phyloP scores from a whole-genome alignment of 2,797 vertebrate species.

The Gallirallus australis region DNA sequence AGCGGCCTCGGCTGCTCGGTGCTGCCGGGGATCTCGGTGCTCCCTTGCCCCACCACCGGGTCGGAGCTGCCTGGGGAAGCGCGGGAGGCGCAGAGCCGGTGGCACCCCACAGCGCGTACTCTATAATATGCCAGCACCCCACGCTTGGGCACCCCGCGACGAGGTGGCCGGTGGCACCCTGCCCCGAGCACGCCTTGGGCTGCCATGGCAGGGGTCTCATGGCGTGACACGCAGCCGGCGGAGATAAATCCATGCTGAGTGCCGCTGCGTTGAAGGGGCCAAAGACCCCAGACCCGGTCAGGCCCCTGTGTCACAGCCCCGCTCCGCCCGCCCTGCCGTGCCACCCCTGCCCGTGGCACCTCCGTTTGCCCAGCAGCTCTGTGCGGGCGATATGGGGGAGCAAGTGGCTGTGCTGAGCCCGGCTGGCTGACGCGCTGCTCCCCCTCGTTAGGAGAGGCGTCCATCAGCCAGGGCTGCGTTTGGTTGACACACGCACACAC shows the following conservation, averaged over 20 bases:
- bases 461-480: neutral
- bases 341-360: neutral
- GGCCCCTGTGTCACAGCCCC: neutral
- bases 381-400: neutral
- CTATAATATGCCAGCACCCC: neutral
- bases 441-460: neutral
- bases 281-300: neutral
- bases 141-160: neutral
- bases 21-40: neutral
- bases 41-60: neutral
- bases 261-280: neutral
- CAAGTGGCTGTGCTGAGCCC: neutral
- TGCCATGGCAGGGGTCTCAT: neutral
- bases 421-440: neutral
- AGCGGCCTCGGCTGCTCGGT: neutral
- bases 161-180: neutral
- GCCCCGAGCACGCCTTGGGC: neutral
- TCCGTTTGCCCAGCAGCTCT: neutral
- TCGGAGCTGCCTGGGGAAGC: neutral
- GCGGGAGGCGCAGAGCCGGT: neutral
- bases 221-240: neutral
- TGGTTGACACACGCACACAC: slow-evolving; percentile 1
- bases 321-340: neutral
- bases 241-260: neutral
- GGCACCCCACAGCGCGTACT: neutral